Base-by-base conservation (phyloP, 2,888 invertebrate species). In the Ormyrus pomaceus region DNA sequence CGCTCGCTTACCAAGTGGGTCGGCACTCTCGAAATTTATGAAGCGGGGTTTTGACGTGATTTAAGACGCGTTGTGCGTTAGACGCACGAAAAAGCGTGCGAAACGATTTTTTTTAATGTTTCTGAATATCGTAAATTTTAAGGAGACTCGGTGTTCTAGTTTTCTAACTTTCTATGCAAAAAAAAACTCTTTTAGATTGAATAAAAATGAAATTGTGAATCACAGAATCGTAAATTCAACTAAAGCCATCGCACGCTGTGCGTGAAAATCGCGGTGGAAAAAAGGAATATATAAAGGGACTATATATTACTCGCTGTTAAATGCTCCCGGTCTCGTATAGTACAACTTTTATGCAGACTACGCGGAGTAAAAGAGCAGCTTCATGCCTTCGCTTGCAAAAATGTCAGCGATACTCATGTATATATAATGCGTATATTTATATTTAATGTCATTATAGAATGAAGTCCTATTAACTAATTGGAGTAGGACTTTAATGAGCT, bases 1-100 rank as follows among this genome's bases (percentile, higher is more conserved):
- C 50, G 48, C 69, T 71, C 58, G 58, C n/a, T 56, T 34, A 56
- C 5, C 64, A 62, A 64, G 77, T 65, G 64, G 64, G 58, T 77
- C 58, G 13, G 53, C 45, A 45, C 13, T 13, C 65, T 64, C 2
- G 58, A 77, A 64, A 64, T 64, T 70, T 58, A 77, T 64, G 64
- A 71, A 58, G 58, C 45, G 34, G 34, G 64, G 50, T 70, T 77
- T 77, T 71, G 62, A 77, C 19, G 70, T 34, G 34, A 34, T 34
- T 34, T 34, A 0, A 51, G 64, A n/a, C 13, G 10, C 0, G 10
- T 55, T 45, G 19, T 58, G 7, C 34, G 55, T 34, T 34, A 34
- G 34, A 34, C 11, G 55, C 46, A 5, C 19, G n/a, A 19, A 4
- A 6, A 34, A 55, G 34, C n/a, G 19, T 46, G 13, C 46, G 13